Conservation (phyloP, 1,140 invertebrate genomes). For the Drosophila insularis region DNA sequence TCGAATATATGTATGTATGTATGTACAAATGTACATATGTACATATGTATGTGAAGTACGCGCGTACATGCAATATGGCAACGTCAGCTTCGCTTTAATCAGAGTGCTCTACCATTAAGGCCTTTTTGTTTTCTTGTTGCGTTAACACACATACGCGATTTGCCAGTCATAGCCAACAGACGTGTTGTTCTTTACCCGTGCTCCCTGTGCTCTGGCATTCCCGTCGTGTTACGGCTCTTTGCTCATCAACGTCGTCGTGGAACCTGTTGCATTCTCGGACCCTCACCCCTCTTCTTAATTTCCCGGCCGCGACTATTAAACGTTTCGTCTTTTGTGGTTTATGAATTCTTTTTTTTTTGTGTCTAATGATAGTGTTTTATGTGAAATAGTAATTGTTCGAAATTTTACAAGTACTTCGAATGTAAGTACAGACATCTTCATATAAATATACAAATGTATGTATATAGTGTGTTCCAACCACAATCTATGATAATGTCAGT, state of each 20-base stretch:
- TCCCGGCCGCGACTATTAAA: neutral
- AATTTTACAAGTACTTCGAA: neutral
- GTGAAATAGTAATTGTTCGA: slow-evolving; percentile 14
- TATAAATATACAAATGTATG: neutral
- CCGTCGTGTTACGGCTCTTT: slow-evolving; percentile 11
- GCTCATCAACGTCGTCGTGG: neutral
- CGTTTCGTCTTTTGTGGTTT: slow-evolving; percentile 34
- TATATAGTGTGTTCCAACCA: neutral
- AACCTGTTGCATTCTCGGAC: slow-evolving; percentile 46
- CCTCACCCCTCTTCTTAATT: too few species aligned
- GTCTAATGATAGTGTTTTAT: slow-evolving; percentile 19
- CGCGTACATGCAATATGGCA: slow-evolving; percentile 11
- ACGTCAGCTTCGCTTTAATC: slow-evolving; percentile 34
- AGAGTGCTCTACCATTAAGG: slow-evolving; percentile 34
- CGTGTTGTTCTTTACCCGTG: slow-evolving; percentile 34
- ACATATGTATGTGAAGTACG: neutral
- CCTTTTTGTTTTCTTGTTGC: slow-evolving; percentile 33
- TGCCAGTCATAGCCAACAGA: slow-evolving; percentile 61
- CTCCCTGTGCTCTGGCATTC: slow-evolving; percentile 1
- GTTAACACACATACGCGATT: slow-evolving; percentile 51
- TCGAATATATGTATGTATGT: slow-evolving; percentile 20
- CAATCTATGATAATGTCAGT: slow-evolving; percentile 27
- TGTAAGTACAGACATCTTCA: neutral
- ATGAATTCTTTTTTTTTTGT: neutral
- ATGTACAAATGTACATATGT: neutral